Conservation (phyloP, 2,888 invertebrate species). For the Dastarcus helophoroides region DNA sequence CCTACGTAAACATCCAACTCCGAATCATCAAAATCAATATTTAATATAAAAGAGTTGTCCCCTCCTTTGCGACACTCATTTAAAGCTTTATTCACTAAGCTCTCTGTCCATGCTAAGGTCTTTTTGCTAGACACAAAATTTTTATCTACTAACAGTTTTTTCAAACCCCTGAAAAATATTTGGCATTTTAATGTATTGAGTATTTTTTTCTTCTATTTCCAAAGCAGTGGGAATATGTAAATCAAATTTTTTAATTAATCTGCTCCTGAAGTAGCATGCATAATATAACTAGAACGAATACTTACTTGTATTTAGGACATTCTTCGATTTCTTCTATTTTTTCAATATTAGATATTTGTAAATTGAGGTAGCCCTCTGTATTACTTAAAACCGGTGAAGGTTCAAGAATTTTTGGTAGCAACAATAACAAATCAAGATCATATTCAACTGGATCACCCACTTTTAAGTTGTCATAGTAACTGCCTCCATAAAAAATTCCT, state of each 20-base stretch:
- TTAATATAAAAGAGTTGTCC: no score
- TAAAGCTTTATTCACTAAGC: slow-evolving; percentile 37
- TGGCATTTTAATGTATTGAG: background rate
- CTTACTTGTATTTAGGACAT: slow-evolving; percentile 14
- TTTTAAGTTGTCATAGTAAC: slow-evolving; percentile 49
- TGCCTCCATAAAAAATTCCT: slow-evolving; percentile 42
- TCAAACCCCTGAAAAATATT: slow-evolving; percentile 15
- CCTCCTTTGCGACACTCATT: slow-evolving; percentile 27
- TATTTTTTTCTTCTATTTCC: background rate
- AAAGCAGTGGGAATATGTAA: background rate
- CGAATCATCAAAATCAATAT: no score
- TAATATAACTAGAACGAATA: background rate
- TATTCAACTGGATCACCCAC: slow-evolving; percentile 48
- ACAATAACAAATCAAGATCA: slow-evolving; percentile 48
- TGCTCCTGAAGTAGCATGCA: background rate
- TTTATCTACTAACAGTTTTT: slow-evolving; percentile 26
- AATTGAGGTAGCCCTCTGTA: slow-evolving; percentile 39
- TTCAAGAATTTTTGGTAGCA: slow-evolving; percentile 39
- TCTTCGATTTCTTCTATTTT: slow-evolving; percentile 13
- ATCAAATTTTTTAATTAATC: slow-evolving; percentile 3
- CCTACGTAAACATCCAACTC: no score
- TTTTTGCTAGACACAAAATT: slow-evolving; percentile 40
- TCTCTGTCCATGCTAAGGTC: slow-evolving; percentile 45
- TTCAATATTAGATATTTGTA: slow-evolving; percentile 30
- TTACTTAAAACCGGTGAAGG: slow-evolving; percentile 25